A percentile compares a stretch with the other conserved stretches of the same genome.
Conservation (phyloP, 1,140 invertebrate genomes). For the Papilio dardanus region DNA sequence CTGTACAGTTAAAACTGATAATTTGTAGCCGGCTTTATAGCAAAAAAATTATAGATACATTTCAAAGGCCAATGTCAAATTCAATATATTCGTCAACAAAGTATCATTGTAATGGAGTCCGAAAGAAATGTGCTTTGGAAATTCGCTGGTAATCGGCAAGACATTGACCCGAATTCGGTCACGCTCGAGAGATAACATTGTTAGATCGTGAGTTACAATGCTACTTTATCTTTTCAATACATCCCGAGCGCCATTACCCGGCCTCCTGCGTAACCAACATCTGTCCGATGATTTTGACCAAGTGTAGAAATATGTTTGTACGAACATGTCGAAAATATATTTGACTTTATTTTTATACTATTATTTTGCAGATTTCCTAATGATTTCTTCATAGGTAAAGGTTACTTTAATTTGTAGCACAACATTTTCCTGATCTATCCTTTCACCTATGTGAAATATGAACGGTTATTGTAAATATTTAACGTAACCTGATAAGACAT, state of each 20-base stretch:
- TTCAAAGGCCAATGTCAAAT: background rate
- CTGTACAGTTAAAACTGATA: too few species aligned
- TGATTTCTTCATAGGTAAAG: background rate
- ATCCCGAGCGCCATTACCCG: slow-evolving; percentile 16
- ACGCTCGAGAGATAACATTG: slow-evolving; percentile 38
- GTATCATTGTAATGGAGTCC: slow-evolving; percentile 9
- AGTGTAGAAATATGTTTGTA: background rate
- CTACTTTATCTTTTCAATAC: slow-evolving; percentile 37
- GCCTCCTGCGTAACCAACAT: slow-evolving; percentile 19
- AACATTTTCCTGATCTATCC: background rate
- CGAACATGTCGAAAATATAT: background rate
- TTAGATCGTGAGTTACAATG: slow-evolving; percentile 38
- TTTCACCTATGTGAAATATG: background rate
- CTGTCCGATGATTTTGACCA: slow-evolving; percentile 11
- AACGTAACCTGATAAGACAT: background rate
- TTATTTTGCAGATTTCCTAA: background rate
- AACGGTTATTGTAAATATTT: background rate
- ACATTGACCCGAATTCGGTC: slow-evolving; percentile 37
- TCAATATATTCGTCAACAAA: background rate
- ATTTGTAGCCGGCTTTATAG: too few species aligned
- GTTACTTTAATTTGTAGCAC: background rate
- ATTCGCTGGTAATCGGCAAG: slow-evolving; percentile 26
- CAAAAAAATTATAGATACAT: too few species aligned
- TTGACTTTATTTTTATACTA: background rate
- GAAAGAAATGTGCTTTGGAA: slow-evolving; percentile 14